These are phyloP conservation scores for Leptogaster cylindrica DNA, from an alignment of 2,888 invertebrate species.

Conservation along the genomic window DNA sequence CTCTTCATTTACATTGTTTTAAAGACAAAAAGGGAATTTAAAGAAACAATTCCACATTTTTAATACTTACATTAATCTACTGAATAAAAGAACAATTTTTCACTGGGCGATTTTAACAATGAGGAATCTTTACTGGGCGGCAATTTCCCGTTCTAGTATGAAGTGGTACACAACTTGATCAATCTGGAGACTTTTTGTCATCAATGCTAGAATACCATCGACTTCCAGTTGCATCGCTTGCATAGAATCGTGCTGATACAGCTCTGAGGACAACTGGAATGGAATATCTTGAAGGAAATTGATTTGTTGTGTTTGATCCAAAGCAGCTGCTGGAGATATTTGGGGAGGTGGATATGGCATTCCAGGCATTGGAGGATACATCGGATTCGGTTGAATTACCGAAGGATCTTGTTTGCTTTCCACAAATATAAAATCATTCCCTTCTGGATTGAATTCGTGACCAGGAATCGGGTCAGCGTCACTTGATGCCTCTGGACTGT, in stretches of 20 bases:
- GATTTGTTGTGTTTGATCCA: not conserved
- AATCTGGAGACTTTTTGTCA: conserved; percentile 35
- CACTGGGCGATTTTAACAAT: too few species aligned
- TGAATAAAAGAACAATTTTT: too few species aligned
- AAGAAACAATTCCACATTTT: too few species aligned
- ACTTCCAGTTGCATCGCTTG: conserved; percentile 32
- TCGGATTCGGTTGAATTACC: not conserved
- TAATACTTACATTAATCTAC: too few species aligned
- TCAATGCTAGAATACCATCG: conserved; percentile 40
- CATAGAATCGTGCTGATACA: conserved; percentile 19
- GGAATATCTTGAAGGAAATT: conserved; percentile 41
- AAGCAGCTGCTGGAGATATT: not conserved
- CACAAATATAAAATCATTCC: conserved; percentile 42
- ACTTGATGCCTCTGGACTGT: conserved; percentile 30
- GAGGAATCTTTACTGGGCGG: conserved; percentile 34
- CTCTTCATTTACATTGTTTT: too few species aligned
- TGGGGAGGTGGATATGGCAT: not conserved
- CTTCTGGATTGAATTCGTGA: conserved; percentile 13
- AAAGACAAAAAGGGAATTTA: too few species aligned
- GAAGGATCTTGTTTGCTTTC: conserved; percentile 18
- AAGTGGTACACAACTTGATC: conserved; percentile 41
- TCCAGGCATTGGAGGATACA: conserved; percentile 38
- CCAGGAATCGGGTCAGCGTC: conserved; percentile 41
- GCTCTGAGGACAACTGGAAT: conserved; percentile 39
- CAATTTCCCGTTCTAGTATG: conserved; percentile 27